phyloP scores from a whole-genome alignment of 2,113 vertebrate species.

The Pterocles gutturalis region DNA sequence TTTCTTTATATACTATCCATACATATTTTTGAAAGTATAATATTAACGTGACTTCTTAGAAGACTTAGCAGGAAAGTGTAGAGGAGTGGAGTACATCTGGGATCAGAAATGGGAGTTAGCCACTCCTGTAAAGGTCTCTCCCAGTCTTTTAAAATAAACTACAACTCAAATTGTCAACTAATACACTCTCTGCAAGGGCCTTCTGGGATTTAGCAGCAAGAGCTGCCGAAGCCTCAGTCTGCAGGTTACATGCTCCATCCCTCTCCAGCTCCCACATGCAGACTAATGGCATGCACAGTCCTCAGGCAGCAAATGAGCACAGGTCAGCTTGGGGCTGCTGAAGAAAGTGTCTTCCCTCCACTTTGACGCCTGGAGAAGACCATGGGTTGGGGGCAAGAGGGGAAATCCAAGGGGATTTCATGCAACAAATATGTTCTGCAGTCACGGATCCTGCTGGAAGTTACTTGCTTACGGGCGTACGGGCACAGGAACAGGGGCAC shows the following conservation, averaged over 20 bases:
- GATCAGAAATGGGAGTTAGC: neutral
- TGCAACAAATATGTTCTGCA: neutral
- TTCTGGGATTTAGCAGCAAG: neutral
- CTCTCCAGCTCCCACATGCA: neutral
- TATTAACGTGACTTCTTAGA: neutral
- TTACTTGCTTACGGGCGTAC: neutral
- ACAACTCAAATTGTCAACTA: neutral
- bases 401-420: neutral
- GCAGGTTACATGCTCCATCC: neutral
- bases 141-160: neutral
- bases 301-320: rapidly evolving
- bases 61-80: neutral
- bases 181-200: neutral
- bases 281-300: no score
- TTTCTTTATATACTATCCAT: neutral
- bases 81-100: neutral
- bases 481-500: rapidly evolving
- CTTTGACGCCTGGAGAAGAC: rapidly evolving
- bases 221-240: rapidly evolving
- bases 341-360: neutral
- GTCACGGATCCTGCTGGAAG: neutral
- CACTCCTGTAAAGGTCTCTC: neutral
- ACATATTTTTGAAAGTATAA: neutral
- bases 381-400: neutral
- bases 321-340: neutral